Evolutionary conservation across 2,797 vertebrate species (phyloP).

Genomic region (Aeoliscus strigatus): DNA sequence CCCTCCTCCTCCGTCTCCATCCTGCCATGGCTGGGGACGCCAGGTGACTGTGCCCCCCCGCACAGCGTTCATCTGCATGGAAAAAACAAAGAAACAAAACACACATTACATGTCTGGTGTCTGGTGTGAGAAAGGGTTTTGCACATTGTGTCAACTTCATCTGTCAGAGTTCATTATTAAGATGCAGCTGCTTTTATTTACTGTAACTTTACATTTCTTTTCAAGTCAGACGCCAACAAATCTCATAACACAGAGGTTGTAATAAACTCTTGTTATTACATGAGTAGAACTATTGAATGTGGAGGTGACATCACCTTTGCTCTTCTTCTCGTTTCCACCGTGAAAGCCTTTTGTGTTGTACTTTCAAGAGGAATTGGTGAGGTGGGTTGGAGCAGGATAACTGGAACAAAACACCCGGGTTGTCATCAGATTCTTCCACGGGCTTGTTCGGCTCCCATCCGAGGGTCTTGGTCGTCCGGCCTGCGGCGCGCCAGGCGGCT

Average conservation of each 20-base stretch:
- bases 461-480: conserved; percentile 41
- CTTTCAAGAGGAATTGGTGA: conserved; percentile 36
- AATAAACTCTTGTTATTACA: conserved; percentile 1
- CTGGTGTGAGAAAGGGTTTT: neutral
- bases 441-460: conserved; percentile 22
- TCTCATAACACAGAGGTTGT: too few species aligned
- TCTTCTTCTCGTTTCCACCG: conserved; percentile 72
- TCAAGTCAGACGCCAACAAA: too few species aligned
- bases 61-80: conserved; percentile 75
- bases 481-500: conserved; percentile 54
- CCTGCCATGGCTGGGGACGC: conserved; percentile 81
- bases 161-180: too few species aligned
- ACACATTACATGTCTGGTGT: neutral
- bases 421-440: conserved; percentile 8
- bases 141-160: conserved; percentile 1
- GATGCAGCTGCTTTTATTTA: too few species aligned
- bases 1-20: conserved; percentile 71
- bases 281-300: neutral
- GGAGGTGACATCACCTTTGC: conserved; percentile 56
- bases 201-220: too few species aligned
- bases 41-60: conserved; percentile 72
- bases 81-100: neutral
- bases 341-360: conserved; percentile 53
- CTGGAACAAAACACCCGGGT: conserved; percentile 9
- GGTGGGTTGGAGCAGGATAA: conserved; percentile 7